A percentile compares a stretch with the other conserved stretches of the same genome.
Conservation (phyloP, 1,140 invertebrate genomes). For the Diorhabda sublineata region DNA sequence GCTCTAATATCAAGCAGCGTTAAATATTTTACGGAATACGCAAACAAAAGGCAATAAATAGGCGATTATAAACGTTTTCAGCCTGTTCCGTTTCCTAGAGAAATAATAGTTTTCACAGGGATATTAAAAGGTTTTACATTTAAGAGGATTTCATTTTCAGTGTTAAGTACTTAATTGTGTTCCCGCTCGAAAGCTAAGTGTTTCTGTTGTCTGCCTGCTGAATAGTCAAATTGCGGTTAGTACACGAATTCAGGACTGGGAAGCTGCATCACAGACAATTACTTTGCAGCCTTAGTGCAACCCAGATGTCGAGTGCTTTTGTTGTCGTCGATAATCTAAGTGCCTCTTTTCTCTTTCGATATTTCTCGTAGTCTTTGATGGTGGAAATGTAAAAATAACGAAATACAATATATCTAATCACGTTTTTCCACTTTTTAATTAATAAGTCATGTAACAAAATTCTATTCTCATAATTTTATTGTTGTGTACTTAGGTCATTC, state of each 20-base stretch:
- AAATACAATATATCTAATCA: not conserved
- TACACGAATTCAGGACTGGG: not conserved
- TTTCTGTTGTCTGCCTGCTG: slow-evolving; percentile 1
- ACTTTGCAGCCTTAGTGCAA: slow-evolving; percentile 1
- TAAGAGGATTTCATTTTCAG: slow-evolving; percentile 1
- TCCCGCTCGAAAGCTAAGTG: slow-evolving; percentile 1
- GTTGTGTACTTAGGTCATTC: no score
- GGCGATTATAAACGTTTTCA: no score
- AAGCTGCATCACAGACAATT: not conserved
- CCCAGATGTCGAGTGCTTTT: slow-evolving; percentile 1
- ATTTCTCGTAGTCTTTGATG: not conserved
- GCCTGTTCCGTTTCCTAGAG: not conserved
- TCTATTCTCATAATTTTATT: no score
- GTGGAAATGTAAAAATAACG: not conserved
- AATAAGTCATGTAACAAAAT: no score
- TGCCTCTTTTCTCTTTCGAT: not conserved
- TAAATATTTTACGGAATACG: no score
- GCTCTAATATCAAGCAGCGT: no score
- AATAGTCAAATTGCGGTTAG: slow-evolving; percentile 2
- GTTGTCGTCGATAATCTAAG: slow-evolving; percentile 1
- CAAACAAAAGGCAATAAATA: no score
- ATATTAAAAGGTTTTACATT: not conserved
- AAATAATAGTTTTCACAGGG: slow-evolving; percentile 2
- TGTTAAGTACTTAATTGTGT: not conserved
- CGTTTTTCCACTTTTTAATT: not conserved